These are phyloP conservation scores for Rhadina sibilatrix DNA, from an alignment of 2,113 vertebrate species.

Conservation along the genomic window DNA sequence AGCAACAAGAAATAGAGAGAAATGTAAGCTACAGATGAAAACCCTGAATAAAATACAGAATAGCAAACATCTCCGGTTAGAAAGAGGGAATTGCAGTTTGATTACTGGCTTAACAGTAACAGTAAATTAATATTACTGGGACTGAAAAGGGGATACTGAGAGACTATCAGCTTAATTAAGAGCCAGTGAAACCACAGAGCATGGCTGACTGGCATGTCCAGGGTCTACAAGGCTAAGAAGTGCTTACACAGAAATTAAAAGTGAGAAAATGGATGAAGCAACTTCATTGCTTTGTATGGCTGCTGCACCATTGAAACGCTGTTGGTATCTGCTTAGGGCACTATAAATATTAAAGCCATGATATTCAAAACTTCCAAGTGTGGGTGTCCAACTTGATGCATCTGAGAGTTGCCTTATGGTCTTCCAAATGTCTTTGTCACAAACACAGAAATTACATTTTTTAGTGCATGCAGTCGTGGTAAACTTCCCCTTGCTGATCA, in stretches of 20 bases:
- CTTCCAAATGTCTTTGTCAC: not conserved
- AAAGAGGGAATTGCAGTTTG: not conserved
- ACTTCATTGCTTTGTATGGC: not conserved
- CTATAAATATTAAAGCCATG: not conserved
- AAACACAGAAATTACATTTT: not conserved
- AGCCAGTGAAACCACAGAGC: not conserved
- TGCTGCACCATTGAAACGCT: not conserved
- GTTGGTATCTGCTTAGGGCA: not conserved
- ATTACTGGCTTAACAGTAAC: not conserved
- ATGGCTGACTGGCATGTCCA: not conserved
- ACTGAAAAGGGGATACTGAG: not conserved
- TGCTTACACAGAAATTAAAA: not conserved
- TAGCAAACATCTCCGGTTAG: not conserved
- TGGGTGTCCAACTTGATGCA: not conserved
- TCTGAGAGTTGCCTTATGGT: not conserved
- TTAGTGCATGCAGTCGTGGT: not conserved
- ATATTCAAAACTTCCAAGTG: not conserved
- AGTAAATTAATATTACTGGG: not conserved
- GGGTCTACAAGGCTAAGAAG: not conserved
- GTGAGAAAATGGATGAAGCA: not conserved
- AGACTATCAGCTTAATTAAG: not conserved
- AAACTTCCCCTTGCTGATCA: not conserved
- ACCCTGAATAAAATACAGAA: not conserved
- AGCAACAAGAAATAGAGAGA: slow-evolving; percentile 32
- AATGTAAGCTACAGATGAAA: not conserved